Evolutionary conservation across 1,140 invertebrate genomes (phyloP).

Genomic region (Berghia stephanieae): DNA sequence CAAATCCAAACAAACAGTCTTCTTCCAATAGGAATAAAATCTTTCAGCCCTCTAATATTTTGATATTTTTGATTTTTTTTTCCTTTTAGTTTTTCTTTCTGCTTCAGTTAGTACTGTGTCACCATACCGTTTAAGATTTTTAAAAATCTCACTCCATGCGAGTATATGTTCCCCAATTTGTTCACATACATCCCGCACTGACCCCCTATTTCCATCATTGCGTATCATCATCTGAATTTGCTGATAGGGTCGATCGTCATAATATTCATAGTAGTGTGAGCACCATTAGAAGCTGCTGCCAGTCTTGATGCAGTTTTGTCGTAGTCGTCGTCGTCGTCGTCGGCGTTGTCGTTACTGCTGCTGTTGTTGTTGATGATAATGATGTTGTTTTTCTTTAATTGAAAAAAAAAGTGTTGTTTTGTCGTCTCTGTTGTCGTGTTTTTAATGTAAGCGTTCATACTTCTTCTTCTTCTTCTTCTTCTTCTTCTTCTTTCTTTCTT

Average conservation of each 20-base stretch:
- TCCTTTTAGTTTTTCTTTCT: not conserved
- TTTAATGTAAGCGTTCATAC: not conserved
- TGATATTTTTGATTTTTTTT: not conserved
- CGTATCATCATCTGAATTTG: not conserved
- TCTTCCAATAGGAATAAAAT: not conserved
- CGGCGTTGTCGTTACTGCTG: too few species aligned
- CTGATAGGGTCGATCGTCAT: not conserved
- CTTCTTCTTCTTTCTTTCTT: not conserved
- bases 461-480: not conserved
- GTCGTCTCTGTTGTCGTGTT: not conserved
- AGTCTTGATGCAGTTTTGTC: not conserved
- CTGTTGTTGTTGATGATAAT: too few species aligned
- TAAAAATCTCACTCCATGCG: too few species aligned
- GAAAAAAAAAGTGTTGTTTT: not conserved
- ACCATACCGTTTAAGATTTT: too few species aligned
- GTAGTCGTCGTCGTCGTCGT: not conserved
- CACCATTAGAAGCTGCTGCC: too few species aligned
- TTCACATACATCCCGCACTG: not conserved
- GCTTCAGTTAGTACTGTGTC: not conserved
- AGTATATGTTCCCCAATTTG: not conserved
- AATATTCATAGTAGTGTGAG: not conserved
- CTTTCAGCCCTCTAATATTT: too few species aligned
- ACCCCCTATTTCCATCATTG: not conserved
- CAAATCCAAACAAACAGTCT: not conserved
- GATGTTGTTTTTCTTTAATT: not conserved